A percentile compares a stretch with the other conserved stretches of the same genome.
phyloP scores from a whole-genome alignment of 2,888 invertebrate genomes.

The Tupiocoris notatus region DNA sequence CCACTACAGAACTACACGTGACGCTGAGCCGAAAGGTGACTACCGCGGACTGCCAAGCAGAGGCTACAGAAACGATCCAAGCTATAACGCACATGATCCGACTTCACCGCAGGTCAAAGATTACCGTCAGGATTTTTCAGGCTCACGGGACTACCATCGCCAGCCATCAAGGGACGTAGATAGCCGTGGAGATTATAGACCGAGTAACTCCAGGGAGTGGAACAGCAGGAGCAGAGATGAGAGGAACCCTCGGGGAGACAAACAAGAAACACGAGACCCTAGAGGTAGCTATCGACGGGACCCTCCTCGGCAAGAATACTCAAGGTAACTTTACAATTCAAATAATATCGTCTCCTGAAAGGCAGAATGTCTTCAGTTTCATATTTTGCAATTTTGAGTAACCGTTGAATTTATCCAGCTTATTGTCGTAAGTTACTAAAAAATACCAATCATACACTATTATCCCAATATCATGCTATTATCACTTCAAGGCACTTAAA shows the following conservation, averaged over 20 bases:
- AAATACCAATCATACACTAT: too few relatives aligned
- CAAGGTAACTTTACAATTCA: too few relatives aligned
- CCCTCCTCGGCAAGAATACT: background rate
- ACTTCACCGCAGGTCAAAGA: too few relatives aligned
- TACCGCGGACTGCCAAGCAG: background rate
- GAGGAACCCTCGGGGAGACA: background rate
- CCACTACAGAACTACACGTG: background rate
- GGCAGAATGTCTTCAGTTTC: too few relatives aligned
- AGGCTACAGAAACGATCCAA: background rate
- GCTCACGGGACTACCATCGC: background rate
- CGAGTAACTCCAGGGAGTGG: background rate
- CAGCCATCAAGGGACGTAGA: background rate
- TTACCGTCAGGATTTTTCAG: background rate
- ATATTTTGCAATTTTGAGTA: too few relatives aligned
- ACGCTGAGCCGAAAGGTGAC: background rate
- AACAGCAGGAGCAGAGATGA: background rate
- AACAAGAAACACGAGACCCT: too few relatives aligned
- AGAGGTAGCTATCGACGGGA: background rate
- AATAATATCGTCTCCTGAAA: too few relatives aligned
- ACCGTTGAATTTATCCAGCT: too few relatives aligned
- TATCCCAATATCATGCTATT: too few relatives aligned
- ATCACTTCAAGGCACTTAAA: too few relatives aligned
- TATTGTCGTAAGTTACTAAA: too few relatives aligned
- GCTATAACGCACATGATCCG: background rate
- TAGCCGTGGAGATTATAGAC: background rate